A percentile compares a stretch with the other conserved stretches of the same genome.
These are phyloP conservation scores for Amphipyra berbera DNA, from an alignment of 2,888 invertebrate species.

Conservation along the genomic window DNA sequence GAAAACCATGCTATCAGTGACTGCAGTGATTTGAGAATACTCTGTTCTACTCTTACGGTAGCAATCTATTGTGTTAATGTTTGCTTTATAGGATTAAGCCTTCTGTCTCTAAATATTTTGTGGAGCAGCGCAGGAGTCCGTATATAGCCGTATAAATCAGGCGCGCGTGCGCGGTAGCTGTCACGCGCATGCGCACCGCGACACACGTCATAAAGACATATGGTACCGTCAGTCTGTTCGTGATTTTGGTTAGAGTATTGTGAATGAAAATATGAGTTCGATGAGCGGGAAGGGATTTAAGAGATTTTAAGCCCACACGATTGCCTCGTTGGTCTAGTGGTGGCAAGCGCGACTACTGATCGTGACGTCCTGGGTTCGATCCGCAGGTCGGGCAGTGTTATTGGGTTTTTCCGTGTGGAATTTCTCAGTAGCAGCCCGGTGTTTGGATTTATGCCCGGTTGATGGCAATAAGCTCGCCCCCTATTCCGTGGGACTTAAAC, in stretches of 20 bases:
- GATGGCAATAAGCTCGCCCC: no score
- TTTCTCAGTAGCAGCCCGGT: no score
- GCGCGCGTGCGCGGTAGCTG: slow-evolving; percentile 68
- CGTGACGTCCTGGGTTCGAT: no score
- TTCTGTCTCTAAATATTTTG: slow-evolving; percentile 8
- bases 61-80: not conserved
- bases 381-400: no score
- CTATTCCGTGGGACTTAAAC: no score
- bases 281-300: not conserved
- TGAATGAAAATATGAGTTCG: slow-evolving; percentile 4
- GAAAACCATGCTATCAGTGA: no score
- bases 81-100: not conserved
- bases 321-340: no score
- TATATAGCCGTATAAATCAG: slow-evolving; percentile 62
- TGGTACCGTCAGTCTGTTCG: slow-evolving; percentile 44
- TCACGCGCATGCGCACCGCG: slow-evolving; percentile 51
- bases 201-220: slow-evolving; percentile 48
- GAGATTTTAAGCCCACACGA: no score
- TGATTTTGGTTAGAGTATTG: slow-evolving; percentile 30
- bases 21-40: not conserved
- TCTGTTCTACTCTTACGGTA: not conserved
- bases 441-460: no score
- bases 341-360: no score
- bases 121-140: slow-evolving; percentile 23
- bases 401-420: no score